Percentiles rank a stretch among this genome's conserved stretches.
phyloP scores from a whole-genome alignment of 2,797 vertebrate species.

The Crenuchus spilurus region DNA sequence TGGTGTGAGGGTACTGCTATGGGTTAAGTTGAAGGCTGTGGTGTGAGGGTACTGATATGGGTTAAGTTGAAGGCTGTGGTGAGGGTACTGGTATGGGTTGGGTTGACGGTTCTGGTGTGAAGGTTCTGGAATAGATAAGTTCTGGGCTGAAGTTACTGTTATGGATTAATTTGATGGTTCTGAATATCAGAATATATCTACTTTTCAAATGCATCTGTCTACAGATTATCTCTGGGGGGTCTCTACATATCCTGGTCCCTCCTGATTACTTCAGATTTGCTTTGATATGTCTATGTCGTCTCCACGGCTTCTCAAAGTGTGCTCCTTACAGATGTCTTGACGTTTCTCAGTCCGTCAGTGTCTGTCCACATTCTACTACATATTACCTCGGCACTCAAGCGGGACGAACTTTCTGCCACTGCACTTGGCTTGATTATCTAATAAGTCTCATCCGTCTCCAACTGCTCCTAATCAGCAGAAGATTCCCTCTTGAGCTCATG shows the following conservation, averaged over 20 bases:
- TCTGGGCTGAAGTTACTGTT: too few relatives aligned
- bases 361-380: slow-evolving; percentile 4
- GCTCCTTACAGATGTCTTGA: not conserved
- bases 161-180: too few relatives aligned
- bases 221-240: not conserved
- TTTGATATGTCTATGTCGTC: slow-evolving; percentile 1
- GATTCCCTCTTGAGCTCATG: slow-evolving; percentile 34
- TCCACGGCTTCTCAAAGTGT: not conserved
- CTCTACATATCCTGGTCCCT: too few relatives aligned
- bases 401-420: slow-evolving; percentile 8
- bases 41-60: too few relatives aligned
- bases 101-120: too few relatives aligned
- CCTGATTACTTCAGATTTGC: slow-evolving; percentile 11
- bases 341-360: not conserved
- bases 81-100: too few relatives aligned
- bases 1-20: too few relatives aligned
- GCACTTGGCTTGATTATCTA: slow-evolving; percentile 35
- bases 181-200: too few relatives aligned
- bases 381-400: not conserved
- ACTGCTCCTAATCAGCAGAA: slow-evolving; percentile 26
- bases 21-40: too few relatives aligned
- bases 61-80: too few relatives aligned
- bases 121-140: too few relatives aligned
- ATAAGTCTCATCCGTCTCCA: slow-evolving; percentile 34
- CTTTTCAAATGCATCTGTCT: not conserved